Evolutionary conservation across 2,888 invertebrate genomes (phyloP).

Genomic region (Noctua comes): DNA sequence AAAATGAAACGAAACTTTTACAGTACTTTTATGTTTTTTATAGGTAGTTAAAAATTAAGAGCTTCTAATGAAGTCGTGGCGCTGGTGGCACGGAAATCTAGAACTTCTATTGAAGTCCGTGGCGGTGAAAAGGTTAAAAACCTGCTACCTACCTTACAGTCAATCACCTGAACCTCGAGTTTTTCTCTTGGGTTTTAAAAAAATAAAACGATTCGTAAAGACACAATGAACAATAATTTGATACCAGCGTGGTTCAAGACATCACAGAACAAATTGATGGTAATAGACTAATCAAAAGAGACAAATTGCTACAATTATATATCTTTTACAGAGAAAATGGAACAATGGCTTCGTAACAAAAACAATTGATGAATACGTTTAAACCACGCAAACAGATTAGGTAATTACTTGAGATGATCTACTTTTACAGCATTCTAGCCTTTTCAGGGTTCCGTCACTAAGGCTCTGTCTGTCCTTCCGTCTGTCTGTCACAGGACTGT

Average conservation of each 20-base stretch:
- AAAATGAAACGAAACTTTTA: too few relatives aligned
- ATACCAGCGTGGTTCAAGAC: neutral
- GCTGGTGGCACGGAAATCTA: too few relatives aligned
- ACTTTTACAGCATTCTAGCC: neutral
- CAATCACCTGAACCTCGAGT: neutral
- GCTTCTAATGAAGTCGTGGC: too few relatives aligned
- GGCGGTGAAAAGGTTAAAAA: too few relatives aligned
- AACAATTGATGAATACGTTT: conserved; percentile 1
- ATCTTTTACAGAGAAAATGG: neutral
- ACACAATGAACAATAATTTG: too few relatives aligned
- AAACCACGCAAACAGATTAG: neutral
- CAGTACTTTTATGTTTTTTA: too few relatives aligned
- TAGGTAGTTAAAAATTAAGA: too few relatives aligned
- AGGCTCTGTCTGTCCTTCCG: neutral
- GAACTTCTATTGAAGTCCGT: too few relatives aligned
- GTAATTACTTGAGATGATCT: conserved; percentile 1
- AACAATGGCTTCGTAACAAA: neutral
- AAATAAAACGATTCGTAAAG: neutral
- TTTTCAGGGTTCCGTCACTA: neutral
- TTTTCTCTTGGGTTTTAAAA: too few relatives aligned
- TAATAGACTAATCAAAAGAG: conserved; percentile 4
- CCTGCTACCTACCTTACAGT: neutral
- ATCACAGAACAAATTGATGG: conserved; percentile 10
- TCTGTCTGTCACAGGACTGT: too few relatives aligned
- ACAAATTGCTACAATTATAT: neutral